Conservation (phyloP, 2,888 invertebrate genomes). For the Elegia similella region DNA sequence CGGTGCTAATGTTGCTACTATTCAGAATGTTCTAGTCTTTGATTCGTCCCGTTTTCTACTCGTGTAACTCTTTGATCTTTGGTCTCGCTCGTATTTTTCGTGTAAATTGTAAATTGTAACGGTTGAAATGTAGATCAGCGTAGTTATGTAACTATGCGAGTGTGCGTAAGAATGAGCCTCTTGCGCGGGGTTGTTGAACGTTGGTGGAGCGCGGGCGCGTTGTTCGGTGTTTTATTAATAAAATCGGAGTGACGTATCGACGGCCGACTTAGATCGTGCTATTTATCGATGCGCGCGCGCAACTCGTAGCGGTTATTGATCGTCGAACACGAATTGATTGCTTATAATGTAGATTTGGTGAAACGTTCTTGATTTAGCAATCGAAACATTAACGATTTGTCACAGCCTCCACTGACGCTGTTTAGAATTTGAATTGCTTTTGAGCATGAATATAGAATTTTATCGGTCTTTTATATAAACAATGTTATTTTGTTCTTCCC, state of each 20-base stretch:
- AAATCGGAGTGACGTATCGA: constrained; percentile 75
- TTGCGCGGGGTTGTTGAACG: constrained; percentile 73
- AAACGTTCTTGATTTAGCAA: constrained; percentile 17
- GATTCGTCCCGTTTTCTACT: constrained; percentile 25
- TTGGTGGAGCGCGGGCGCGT: constrained; percentile 50
- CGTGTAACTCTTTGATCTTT: background rate
- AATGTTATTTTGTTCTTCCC: background rate
- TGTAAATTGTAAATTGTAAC: constrained; percentile 16
- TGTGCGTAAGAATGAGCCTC: constrained; percentile 47
- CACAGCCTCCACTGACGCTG: constrained; percentile 28
- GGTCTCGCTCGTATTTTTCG: constrained; percentile 6
- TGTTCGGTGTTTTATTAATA: constrained; percentile 76
- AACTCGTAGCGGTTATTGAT: constrained; percentile 48
- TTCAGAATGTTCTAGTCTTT: constrained; percentile 37
- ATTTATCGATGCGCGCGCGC: constrained; percentile 72
- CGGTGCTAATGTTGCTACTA: constrained; percentile 43
- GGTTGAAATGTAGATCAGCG: constrained; percentile 40
- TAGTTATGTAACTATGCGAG: constrained; percentile 55
- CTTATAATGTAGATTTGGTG: constrained; percentile 22
- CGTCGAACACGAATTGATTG: constrained; percentile 38
- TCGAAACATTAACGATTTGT: constrained; percentile 38
- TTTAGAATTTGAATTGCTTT: background rate
- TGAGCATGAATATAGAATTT: background rate
- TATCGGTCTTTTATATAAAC: background rate
- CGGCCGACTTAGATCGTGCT: constrained; percentile 63